Evolutionary conservation across 2,888 invertebrate genomes (phyloP), one percentile per base, ranked within the genome.

Genomic region (Eupithecia pulchellata): DNA sequence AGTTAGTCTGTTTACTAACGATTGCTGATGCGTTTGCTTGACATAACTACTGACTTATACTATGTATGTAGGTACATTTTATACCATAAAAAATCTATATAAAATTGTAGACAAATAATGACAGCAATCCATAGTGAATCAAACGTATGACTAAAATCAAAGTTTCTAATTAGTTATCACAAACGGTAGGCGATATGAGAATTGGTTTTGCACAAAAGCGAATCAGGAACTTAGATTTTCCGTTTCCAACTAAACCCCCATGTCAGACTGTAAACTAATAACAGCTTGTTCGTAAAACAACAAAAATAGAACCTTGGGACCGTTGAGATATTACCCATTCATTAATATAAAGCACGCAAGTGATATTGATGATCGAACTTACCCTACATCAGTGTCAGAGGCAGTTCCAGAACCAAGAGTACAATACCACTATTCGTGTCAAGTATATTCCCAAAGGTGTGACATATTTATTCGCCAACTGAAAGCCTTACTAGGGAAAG

Each of bases 401-500:
- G 66, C 69, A 72, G 69, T 9, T 47, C 20, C 78, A 81, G 80
- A 88, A 79, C 83, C 87, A 86, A 88, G 82, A 86, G 83, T 84
- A 84, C 85, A 85, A 82, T 81, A 83, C 82, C 82, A 85, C 82
- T 84, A 83, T 86, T 88, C 85, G 80, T 88, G 89, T 90, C 87
- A 84, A 85, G 73, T 83, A 81, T 83, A 89, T 88, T 91, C 91
- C 92, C 92, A 79, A 77, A 76, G 90, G 92, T 82, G 86, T 82
- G 87, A 90, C 92, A 89, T 88, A 89, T 92, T 90, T 92, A 90
- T 89, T 90, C 86, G 81, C 84, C 81, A 81, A 77, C 85, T 89
- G 89, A 91, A 90, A 91, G 91, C 88, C 79, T 86, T 87, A 80
- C 84, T 83, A 78, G 85, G 79, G 84, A 91, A 93, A 91, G 91